These are phyloP conservation scores for Phodopus roborovskii DNA, from an alignment of 2,113 vertebrate species.

Conservation along the genomic window DNA sequence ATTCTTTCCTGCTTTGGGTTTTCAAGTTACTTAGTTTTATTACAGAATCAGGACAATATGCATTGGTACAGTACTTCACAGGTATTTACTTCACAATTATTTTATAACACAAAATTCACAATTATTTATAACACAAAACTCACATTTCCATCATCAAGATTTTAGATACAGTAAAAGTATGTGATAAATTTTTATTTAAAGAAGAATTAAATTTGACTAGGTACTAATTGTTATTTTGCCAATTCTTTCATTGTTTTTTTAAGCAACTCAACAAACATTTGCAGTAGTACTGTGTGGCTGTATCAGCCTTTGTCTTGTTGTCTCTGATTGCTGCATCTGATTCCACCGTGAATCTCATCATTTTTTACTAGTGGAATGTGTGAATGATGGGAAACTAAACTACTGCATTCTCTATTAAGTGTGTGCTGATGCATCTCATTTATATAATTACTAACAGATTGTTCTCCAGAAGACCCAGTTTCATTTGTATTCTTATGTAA, in stretches of 20 bases:
- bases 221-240: background rate
- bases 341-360: background rate
- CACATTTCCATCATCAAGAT: background rate
- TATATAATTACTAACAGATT: conserved; percentile 4
- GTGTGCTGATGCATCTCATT: background rate
- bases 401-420: background rate
- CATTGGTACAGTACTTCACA: background rate
- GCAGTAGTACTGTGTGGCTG: background rate
- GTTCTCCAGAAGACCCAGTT: background rate
- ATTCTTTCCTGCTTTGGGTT: background rate
- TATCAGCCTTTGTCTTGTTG: background rate
- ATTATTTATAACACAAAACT: background rate
- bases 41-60: background rate
- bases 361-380: background rate
- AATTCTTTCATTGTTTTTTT: background rate
- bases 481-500: background rate
- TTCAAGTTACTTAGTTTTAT: background rate
- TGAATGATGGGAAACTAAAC: background rate
- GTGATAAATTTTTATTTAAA: background rate
- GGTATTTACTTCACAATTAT: background rate
- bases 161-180: background rate
- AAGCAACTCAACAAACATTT: background rate
- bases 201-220: background rate
- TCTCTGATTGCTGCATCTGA: background rate
- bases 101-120: background rate